Conservation (phyloP, 2,888 invertebrate genomes). For the Zonitis immaculata region DNA sequence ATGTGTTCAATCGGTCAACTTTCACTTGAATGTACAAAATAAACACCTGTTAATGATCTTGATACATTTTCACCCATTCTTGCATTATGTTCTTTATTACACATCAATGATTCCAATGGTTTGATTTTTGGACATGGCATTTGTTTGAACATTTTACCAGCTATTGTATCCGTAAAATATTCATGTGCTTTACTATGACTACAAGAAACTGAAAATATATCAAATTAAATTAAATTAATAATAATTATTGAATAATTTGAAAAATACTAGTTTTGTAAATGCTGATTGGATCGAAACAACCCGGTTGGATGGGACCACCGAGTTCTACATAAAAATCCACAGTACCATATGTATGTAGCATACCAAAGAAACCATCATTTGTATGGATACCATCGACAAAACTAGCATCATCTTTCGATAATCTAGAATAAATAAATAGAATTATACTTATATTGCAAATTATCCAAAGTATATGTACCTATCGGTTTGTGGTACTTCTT, state of each 20-base stretch:
- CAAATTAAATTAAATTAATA: no score
- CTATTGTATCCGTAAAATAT: conserved; percentile 25
- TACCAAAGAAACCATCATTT: conserved; percentile 30
- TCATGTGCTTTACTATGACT: conserved; percentile 27
- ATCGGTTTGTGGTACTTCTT: conserved; percentile 12
- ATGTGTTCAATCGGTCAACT: no score
- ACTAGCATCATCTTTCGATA: conserved; percentile 22
- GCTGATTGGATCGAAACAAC: conserved; percentile 21
- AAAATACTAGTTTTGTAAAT: conserved; percentile 26
- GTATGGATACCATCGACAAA: conserved; percentile 31
- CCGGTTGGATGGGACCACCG: conserved; percentile 28
- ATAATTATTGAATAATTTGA: no score
- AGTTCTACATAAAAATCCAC: conserved; percentile 28
- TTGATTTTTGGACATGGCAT: conserved; percentile 24
- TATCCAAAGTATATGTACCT: no score
- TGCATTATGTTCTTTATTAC: conserved; percentile 21
- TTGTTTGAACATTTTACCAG: conserved; percentile 19
- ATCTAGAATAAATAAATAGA: conserved; percentile 6
- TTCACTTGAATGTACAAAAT: conserved; percentile 13
- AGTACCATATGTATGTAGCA: conserved; percentile 18
- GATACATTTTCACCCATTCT: conserved; percentile 27
- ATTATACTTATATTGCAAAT: no score
- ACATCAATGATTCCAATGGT: conserved; percentile 20
- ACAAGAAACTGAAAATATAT: conserved; percentile 29
- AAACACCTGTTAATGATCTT: conserved; percentile 17